phyloP scores from a whole-genome alignment of 2,113 vertebrate species.

The Mixornis gularis region DNA sequence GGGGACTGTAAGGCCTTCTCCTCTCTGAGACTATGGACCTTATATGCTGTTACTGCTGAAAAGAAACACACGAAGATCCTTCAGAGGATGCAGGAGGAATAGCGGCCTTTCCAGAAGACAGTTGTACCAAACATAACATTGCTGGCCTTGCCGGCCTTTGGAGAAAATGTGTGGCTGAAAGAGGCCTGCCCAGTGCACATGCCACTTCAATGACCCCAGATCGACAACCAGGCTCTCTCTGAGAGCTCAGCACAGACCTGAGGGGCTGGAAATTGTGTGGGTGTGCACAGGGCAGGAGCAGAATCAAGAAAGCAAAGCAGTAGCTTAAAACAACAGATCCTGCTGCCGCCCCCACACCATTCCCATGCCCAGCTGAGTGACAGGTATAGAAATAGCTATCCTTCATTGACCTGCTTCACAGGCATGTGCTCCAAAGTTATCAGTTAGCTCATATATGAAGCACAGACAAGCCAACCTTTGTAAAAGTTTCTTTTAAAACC shows the following conservation, averaged over 20 bases:
- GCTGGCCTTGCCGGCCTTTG: neutral
- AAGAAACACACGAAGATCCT: neutral
- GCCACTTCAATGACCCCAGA: neutral
- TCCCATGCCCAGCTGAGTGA: neutral
- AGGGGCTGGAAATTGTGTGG: neutral
- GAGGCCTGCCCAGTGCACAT: neutral
- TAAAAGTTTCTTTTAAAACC: neutral
- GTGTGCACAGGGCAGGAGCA: neutral
- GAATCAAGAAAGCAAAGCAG: neutral
- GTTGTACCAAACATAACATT: accelerated
- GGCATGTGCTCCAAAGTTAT: neutral
- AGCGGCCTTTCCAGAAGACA: neutral
- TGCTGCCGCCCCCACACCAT: neutral
- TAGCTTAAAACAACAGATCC: neutral
- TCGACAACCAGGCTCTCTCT: neutral
- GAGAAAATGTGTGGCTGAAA: neutral
- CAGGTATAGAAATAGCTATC: neutral
- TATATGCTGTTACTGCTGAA: neutral
- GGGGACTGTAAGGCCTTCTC: neutral
- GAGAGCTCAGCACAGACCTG: neutral
- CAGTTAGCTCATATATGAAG: neutral
- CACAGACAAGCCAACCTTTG: neutral
- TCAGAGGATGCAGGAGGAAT: neutral
- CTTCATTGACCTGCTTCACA: neutral
- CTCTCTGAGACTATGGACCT: neutral